Evolutionary conservation across 2,888 invertebrate species (phyloP).

Genomic region (Microplitis deprimator): DNA sequence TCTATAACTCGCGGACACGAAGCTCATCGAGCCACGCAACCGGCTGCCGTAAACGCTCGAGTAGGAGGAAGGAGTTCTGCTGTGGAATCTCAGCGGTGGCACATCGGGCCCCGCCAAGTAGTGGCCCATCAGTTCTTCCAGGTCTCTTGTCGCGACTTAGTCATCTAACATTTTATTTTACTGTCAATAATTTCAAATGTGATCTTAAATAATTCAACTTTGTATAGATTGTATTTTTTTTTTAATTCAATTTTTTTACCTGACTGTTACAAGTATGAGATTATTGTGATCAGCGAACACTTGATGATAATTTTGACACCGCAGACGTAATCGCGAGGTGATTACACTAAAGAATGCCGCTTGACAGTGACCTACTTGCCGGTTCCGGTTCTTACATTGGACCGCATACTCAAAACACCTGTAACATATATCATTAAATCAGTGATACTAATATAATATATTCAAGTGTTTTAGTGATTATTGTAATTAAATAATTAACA

Average conservation of each 20-base stretch:
- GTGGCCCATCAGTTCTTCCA: constrained; percentile 52
- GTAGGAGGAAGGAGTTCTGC: constrained; percentile 47
- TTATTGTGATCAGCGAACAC: not conserved
- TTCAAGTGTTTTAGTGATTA: constrained; percentile 16
- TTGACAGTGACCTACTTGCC: constrained; percentile 65
- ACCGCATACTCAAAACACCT: not conserved
- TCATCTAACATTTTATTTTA: constrained; percentile 5
- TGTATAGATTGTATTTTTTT: not conserved
- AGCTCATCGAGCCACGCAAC: constrained; percentile 30
- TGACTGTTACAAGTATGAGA: not conserved
- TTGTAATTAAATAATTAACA: constrained; percentile 21
- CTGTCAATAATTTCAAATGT: no score
- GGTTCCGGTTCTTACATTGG: constrained; percentile 51
- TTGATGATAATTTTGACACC: not conserved
- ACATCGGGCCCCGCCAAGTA: constrained; percentile 45
- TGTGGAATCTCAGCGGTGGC: constrained; percentile 46
- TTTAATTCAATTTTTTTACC: not conserved
- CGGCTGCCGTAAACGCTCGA: constrained; percentile 34
- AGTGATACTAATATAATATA: constrained; percentile 5
- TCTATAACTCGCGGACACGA: constrained; percentile 16
- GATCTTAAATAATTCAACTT: not conserved
- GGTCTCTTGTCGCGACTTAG: constrained; percentile 50
- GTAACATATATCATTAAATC: not conserved
- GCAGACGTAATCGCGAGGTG: constrained; percentile 7
- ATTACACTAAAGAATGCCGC: constrained; percentile 22